Evolutionary conservation across 2,113 vertebrate species (phyloP).

Genomic region (Puma concolor): DNA sequence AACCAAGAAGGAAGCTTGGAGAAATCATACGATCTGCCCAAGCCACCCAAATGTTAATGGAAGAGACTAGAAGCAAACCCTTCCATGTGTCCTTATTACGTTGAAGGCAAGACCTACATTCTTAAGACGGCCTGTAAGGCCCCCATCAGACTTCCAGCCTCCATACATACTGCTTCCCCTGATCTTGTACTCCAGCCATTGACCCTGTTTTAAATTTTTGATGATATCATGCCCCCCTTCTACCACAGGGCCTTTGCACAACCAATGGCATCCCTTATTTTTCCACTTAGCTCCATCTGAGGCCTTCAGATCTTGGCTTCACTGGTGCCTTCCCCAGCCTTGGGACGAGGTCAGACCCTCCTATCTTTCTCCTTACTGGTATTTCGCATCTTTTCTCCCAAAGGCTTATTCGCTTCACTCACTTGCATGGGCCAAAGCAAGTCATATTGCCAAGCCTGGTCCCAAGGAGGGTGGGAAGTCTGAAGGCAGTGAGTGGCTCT

Average conservation of each 20-base stretch:
- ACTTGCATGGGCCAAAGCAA: background rate
- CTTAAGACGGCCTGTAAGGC: fast-evolving
- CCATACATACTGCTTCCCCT: fast-evolving
- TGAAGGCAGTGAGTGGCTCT: background rate
- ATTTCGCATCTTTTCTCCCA: background rate
- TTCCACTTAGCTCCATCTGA: background rate
- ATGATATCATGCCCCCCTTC: fast-evolving
- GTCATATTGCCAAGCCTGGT: background rate
- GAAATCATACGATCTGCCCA: background rate
- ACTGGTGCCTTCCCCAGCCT: background rate
- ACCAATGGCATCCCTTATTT: fast-evolving
- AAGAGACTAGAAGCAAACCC: background rate
- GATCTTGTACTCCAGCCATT: fast-evolving
- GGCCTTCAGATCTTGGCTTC: background rate
- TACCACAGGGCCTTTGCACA: background rate
- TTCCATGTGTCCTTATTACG: background rate
- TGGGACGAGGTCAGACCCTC: background rate
- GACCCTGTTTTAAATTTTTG: background rate
- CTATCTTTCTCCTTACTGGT: background rate
- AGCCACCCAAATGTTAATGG: fast-evolving
- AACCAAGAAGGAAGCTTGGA: background rate
- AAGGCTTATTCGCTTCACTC: fast-evolving
- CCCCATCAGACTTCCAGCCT: background rate
- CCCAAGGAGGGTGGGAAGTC: background rate
- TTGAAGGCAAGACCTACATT: background rate